Evolutionary conservation across 2,888 invertebrate species (phyloP).

Genomic region (Chouioia cunea): DNA sequence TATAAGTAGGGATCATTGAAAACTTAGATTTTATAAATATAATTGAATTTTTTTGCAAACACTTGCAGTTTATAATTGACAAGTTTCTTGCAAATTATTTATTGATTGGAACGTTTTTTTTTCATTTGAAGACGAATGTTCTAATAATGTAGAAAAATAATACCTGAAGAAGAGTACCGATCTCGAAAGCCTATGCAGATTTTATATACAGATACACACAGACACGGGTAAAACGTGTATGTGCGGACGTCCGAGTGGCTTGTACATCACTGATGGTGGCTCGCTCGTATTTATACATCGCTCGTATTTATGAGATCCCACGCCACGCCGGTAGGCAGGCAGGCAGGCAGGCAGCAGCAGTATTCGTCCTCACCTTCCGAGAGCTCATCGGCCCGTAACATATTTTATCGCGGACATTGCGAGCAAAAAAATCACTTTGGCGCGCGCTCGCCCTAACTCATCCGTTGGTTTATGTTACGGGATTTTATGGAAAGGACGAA

Average conservation of each 20-base stretch:
- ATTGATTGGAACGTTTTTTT: too few species aligned
- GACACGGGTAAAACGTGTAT: slow-evolving; percentile 14
- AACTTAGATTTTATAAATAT: too few species aligned
- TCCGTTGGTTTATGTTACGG: slow-evolving; percentile 30
- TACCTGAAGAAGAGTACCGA: too few species aligned
- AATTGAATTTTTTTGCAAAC: too few species aligned
- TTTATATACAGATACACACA: slow-evolving; percentile 10
- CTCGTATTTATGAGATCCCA: slow-evolving; percentile 35
- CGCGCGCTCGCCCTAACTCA: slow-evolving; percentile 41
- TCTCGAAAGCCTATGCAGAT: slow-evolving; percentile 5
- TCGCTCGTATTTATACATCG: slow-evolving; percentile 22
- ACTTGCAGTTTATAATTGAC: too few species aligned
- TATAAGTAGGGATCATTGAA: too few species aligned
- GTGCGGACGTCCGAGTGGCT: slow-evolving; percentile 24
- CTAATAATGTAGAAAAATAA: too few species aligned
- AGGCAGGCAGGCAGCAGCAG: slow-evolving; percentile 13
- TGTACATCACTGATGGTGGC: slow-evolving; percentile 8
- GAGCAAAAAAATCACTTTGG: slow-evolving; percentile 37
- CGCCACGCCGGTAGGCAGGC: background rate
- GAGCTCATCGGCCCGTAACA: slow-evolving; percentile 16
- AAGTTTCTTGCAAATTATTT: too few species aligned
- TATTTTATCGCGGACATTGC: slow-evolving; percentile 42
- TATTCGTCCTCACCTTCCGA: slow-evolving; percentile 38
- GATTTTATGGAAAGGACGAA: slow-evolving; percentile 36
- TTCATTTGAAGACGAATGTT: too few species aligned